These are phyloP conservation scores for Paradoxurus hermaphroditus DNA, from an alignment of 2,113 vertebrate genomes.

Conservation along the genomic window DNA sequence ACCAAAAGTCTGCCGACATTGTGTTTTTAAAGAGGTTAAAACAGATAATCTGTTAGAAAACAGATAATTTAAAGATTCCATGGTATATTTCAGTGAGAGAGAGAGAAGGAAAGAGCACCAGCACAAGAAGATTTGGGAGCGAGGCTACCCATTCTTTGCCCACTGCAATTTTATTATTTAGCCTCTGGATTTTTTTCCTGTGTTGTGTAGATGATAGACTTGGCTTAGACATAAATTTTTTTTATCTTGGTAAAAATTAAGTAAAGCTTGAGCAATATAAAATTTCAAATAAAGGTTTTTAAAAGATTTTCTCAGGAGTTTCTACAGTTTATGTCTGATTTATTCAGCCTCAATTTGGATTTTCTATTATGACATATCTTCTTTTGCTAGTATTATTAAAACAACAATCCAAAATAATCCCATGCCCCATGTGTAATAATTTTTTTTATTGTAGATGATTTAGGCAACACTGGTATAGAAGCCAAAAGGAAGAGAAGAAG, in stretches of 20 bases:
- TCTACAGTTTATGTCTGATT: slow-evolving; percentile 17
- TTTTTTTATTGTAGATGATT: background rate
- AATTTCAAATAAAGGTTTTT: slow-evolving; percentile 18
- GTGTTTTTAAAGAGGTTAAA: background rate
- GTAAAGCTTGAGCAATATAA: slow-evolving; percentile 19
- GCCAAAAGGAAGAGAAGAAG: background rate
- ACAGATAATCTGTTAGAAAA: slow-evolving; percentile 2
- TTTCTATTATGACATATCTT: background rate
- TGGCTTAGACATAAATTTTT: slow-evolving; percentile 7
- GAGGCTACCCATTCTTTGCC: background rate
- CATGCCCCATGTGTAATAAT: background rate
- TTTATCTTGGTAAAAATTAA: slow-evolving; percentile 45
- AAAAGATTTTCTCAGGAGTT: background rate
- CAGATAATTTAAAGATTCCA: background rate
- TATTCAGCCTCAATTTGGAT: background rate
- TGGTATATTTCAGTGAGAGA: background rate
- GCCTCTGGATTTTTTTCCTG: background rate
- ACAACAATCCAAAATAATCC: slow-evolving; percentile 9
- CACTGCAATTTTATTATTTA: background rate
- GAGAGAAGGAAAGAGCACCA: fast-evolving
- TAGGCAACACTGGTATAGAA: background rate
- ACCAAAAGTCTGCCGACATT: background rate
- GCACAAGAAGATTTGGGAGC: background rate
- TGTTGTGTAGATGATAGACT: background rate
- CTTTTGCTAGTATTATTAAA: slow-evolving; percentile 25